These are phyloP conservation scores for Cosmopolites sordidus DNA, from an alignment of 2,888 invertebrate species.

Conservation along the genomic window DNA sequence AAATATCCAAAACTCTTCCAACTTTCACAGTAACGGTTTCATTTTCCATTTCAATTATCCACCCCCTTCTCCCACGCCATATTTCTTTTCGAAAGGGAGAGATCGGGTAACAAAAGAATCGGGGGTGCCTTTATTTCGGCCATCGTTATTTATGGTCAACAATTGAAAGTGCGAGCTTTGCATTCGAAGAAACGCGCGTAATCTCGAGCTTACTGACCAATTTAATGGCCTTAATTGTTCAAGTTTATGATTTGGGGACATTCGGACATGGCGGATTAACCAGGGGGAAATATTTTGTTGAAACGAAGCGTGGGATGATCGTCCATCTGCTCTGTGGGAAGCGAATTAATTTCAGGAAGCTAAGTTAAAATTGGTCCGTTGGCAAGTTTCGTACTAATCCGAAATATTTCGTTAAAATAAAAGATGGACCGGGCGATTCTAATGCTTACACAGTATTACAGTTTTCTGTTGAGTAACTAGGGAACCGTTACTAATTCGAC, in stretches of 20 bases:
- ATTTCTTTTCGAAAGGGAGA: too few species aligned
- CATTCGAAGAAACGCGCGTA: slow-evolving; percentile 38
- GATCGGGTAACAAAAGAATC: neutral
- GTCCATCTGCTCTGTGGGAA: slow-evolving; percentile 26
- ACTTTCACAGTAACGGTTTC: too few species aligned
- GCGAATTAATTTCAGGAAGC: slow-evolving; percentile 16
- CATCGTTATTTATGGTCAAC: slow-evolving; percentile 20
- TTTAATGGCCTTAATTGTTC: slow-evolving; percentile 42
- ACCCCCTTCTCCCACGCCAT: too few species aligned
- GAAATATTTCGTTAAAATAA: too few species aligned
- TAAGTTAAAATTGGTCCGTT: neutral
- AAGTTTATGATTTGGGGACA: slow-evolving; percentile 14
- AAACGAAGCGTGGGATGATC: slow-evolving; percentile 20
- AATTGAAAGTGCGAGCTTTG: slow-evolving; percentile 29
- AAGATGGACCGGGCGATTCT: too few species aligned
- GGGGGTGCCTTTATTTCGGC: slow-evolving; percentile 9
- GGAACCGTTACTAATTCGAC: too few species aligned
- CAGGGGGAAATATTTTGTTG: slow-evolving; percentile 13
- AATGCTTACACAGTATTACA: too few species aligned
- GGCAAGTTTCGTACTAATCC: too few species aligned
- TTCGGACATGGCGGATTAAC: slow-evolving; percentile 8
- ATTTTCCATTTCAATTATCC: too few species aligned
- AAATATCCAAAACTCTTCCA: too few species aligned
- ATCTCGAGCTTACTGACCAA: slow-evolving; percentile 37
- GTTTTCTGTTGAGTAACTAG: too few species aligned